Evolutionary conservation across 2,888 invertebrate species (phyloP).

Genomic region (Rhamphomyia laevipes): DNA sequence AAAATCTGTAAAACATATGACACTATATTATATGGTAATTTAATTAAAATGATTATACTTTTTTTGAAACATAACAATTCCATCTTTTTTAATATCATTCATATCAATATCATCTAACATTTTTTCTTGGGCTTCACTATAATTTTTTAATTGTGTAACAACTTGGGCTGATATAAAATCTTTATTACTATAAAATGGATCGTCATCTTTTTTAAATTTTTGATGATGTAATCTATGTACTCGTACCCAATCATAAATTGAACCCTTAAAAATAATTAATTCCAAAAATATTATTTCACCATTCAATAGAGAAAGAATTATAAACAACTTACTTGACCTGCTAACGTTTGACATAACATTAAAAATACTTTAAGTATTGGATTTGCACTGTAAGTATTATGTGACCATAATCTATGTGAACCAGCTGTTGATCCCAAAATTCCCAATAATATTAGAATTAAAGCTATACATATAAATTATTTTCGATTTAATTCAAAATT

Average conservation of each 20-base stretch:
- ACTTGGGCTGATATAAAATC: constrained; percentile 78
- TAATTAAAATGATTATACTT: constrained; percentile 39
- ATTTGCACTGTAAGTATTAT: constrained; percentile 68
- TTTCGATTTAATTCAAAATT: not conserved
- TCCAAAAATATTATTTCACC: too few species aligned
- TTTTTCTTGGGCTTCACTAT: constrained; percentile 52
- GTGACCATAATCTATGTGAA: constrained; percentile 89
- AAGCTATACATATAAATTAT: constrained; percentile 42
- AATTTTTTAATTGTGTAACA: constrained; percentile 52
- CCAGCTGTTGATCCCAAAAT: constrained; percentile 79
- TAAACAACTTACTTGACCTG: constrained; percentile 64
- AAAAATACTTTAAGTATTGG: constrained; percentile 59
- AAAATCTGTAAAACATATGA: constrained; percentile 43
- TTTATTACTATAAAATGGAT: constrained; percentile 66
- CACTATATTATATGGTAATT: not conserved
- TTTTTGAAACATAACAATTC: constrained; percentile 70
- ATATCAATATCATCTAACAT: constrained; percentile 59
- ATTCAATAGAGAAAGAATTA: too few species aligned
- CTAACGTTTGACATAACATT: constrained; percentile 70
- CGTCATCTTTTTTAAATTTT: constrained; percentile 60
- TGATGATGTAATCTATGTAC: constrained; percentile 74
- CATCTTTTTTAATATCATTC: constrained; percentile 65
- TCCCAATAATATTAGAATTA: constrained; percentile 48
- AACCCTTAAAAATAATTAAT: constrained; percentile 45
- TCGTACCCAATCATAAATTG: constrained; percentile 74